Percentiles rank a stretch among this genome's conserved stretches.
Evolutionary conservation across 2,797 vertebrate genomes (phyloP).

Genomic region (Denticeps clupeoides): DNA sequence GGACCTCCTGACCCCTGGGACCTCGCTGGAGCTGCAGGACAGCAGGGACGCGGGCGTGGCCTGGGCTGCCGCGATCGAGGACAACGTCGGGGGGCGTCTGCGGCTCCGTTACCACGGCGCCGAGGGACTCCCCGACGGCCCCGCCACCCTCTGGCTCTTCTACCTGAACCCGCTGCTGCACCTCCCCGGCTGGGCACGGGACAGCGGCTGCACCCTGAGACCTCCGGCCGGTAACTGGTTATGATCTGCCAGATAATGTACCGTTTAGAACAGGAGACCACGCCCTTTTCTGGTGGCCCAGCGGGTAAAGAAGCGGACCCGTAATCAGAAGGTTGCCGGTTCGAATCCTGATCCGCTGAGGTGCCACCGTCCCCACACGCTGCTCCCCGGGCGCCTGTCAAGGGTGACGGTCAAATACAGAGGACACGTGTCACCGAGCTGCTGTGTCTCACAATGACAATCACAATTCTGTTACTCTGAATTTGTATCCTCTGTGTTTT

Average conservation of each 20-base stretch:
- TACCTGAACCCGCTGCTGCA: constrained; percentile 89
- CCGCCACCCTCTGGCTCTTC: constrained; percentile 78
- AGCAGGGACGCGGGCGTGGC: constrained; percentile 55
- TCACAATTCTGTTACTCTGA: too few species aligned
- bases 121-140: constrained; percentile 60
- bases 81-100: constrained; percentile 84
- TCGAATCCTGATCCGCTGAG: too few species aligned
- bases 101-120: constrained; percentile 76
- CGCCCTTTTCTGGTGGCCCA: too few species aligned
- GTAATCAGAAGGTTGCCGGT: too few species aligned
- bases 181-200: constrained; percentile 83
- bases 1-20: constrained; percentile 80
- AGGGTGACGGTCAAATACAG: too few species aligned
- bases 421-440: too few species aligned
- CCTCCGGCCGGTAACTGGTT: constrained; percentile 73
- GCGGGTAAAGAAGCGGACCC: too few species aligned
- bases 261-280: constrained; percentile 16
- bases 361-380: too few species aligned
- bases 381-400: too few species aligned
- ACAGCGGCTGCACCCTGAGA: constrained; percentile 67
- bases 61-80: constrained; percentile 81
- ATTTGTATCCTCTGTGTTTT: too few species aligned
- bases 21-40: constrained; percentile 80
- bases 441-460: too few species aligned
- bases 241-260: too few species aligned